phyloP scores from a whole-genome alignment of 2,797 vertebrate species.

The Spea hammondii region DNA sequence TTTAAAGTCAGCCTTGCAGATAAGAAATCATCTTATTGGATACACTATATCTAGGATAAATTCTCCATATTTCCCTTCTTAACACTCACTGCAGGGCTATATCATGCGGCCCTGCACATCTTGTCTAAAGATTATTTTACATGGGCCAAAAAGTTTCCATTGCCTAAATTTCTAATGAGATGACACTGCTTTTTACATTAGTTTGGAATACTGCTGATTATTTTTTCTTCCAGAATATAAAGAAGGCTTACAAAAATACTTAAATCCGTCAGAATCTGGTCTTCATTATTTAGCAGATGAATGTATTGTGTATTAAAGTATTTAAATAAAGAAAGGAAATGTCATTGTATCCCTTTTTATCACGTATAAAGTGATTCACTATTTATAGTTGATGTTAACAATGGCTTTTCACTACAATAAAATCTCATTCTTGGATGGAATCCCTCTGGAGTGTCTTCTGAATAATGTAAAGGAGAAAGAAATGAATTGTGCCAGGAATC shows the following conservation, averaged over 20 bases:
- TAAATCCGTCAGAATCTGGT: conserved; percentile 19
- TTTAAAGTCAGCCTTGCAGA: too few relatives aligned
- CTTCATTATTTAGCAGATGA: conserved; percentile 31
- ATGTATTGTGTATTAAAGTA: conserved; percentile 43
- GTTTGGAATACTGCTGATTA: conserved; percentile 7
- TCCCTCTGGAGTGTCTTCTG: conserved; percentile 42
- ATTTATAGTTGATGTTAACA: conserved; percentile 50
- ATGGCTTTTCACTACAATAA: conserved; percentile 46
- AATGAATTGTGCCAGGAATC: conserved; percentile 38
- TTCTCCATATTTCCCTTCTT: too few relatives aligned
- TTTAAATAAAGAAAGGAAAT: conserved; percentile 40
- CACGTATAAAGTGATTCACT: conserved; percentile 40
- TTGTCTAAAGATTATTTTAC: too few relatives aligned
- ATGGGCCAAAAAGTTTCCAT: background rate
- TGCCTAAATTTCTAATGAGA: background rate
- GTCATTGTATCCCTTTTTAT: conserved; percentile 36
- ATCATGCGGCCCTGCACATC: too few relatives aligned
- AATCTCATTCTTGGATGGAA: conserved; percentile 46
- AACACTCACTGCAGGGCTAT: too few relatives aligned
- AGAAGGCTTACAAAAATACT: conserved; percentile 21
- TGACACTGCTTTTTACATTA: background rate
- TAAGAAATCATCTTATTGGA: too few relatives aligned
- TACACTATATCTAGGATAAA: background rate
- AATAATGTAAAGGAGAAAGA: conserved; percentile 42
- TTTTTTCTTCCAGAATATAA: background rate